Evolutionary conservation across 2,888 invertebrate genomes (phyloP).

Genomic region (Drosophila tanythrix): DNA sequence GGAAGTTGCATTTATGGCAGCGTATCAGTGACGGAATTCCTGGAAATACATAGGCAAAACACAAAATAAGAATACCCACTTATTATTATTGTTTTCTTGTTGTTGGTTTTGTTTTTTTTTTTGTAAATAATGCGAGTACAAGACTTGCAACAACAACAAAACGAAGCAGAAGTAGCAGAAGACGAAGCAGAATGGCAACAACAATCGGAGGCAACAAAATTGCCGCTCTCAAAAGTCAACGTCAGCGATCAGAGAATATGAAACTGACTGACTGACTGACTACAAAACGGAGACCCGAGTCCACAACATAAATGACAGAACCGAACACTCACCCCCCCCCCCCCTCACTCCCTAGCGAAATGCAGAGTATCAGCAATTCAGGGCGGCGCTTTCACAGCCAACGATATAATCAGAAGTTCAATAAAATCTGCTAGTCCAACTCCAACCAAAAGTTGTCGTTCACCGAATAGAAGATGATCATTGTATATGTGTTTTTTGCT

Average conservation of each 20-base stretch:
- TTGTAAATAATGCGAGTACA: slow-evolving; percentile 39
- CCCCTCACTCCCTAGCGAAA: slow-evolving; percentile 3
- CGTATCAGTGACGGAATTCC: slow-evolving; percentile 82
- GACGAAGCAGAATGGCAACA: slow-evolving; percentile 12
- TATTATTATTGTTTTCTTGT: not conserved
- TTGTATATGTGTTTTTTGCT: not conserved
- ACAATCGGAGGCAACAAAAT: slow-evolving; percentile 31
- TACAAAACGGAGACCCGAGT: slow-evolving; percentile 23
- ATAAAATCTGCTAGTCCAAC: slow-evolving; percentile 23
- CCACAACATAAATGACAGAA: slow-evolving; percentile 8
- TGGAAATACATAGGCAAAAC: slow-evolving; percentile 79
- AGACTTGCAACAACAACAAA: slow-evolving; percentile 33
- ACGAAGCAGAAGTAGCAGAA: slow-evolving; percentile 2
- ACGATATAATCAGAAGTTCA: slow-evolving; percentile 32
- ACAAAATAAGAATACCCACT: slow-evolving; percentile 7
- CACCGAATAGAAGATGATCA: not conserved
- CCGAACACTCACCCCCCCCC: not conserved
- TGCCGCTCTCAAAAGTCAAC: slow-evolving; percentile 50
- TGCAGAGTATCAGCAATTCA: slow-evolving; percentile 49
- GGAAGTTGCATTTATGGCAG: slow-evolving; percentile 33
- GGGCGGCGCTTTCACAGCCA: slow-evolving; percentile 30
- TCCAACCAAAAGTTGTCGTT: not conserved
- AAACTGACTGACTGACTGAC: slow-evolving; percentile 25
- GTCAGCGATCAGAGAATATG: slow-evolving; percentile 67
- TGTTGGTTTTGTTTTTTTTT: not conserved